phyloP scores from a whole-genome alignment of 2,113 vertebrate genomes.

The Campylomormyrus tamandua region DNA sequence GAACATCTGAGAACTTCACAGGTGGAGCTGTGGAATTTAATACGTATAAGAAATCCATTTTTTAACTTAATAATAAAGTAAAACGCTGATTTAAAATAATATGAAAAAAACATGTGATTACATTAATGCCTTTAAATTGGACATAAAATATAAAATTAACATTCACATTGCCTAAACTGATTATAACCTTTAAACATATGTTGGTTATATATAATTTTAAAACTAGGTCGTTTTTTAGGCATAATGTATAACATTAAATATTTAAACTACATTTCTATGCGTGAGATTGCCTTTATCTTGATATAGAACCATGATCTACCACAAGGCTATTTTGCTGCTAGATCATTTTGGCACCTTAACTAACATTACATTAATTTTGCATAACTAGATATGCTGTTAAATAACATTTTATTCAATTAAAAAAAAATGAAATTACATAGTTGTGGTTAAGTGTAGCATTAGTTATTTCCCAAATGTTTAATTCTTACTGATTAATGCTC shows the following conservation, averaged over 20 bases:
- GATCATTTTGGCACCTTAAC: background rate
- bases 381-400: background rate
- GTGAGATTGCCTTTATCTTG: background rate
- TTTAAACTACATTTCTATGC: background rate
- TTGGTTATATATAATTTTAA: background rate
- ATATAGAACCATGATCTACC: background rate
- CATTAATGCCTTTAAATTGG: background rate
- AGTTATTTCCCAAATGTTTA: background rate
- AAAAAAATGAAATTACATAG: background rate
- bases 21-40: slow-evolving; percentile 15
- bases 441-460: background rate
- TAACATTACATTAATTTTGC: background rate
- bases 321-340: background rate
- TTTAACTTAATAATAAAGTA: background rate
- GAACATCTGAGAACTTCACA: slow-evolving; percentile 19
- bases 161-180: background rate
- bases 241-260: background rate
- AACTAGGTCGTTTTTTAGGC: background rate
- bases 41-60: slow-evolving; percentile 6
- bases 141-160: background rate
- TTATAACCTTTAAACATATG: background rate
- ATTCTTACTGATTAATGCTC: background rate
- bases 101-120: background rate
- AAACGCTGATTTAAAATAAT: background rate
- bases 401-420: slow-evolving; percentile 19